A percentile compares a stretch with the other conserved stretches of the same genome.
These are phyloP conservation scores for Tokudaia tokunoshimensis DNA, from an alignment of 2,797 vertebrate species.

Conservation along the genomic window DNA sequence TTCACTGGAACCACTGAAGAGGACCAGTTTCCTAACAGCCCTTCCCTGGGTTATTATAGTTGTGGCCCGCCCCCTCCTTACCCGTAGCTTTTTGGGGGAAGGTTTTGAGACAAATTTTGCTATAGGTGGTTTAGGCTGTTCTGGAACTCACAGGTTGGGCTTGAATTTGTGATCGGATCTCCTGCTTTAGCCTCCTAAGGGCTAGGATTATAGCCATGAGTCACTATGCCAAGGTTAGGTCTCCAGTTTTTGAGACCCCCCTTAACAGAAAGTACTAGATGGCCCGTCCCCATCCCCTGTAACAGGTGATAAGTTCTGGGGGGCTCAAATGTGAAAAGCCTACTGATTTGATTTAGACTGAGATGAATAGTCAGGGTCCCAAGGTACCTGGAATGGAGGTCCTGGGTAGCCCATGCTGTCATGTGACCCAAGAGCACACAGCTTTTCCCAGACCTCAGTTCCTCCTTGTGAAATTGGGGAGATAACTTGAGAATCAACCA, in stretches of 20 bases:
- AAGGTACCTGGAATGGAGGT: background rate
- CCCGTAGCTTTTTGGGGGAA: background rate
- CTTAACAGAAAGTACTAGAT: background rate
- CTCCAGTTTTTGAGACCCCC: background rate
- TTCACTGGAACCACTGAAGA: background rate
- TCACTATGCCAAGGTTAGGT: background rate
- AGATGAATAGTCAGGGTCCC: background rate
- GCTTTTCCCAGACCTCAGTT: conserved; percentile 46
- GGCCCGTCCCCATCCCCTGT: background rate
- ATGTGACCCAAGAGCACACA: background rate
- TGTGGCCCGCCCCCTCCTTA: no score
- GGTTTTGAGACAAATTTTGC: background rate
- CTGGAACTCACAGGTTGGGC: background rate
- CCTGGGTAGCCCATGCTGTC: background rate
- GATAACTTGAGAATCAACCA: background rate
- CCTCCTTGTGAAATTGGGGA: background rate
- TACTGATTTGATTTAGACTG: background rate
- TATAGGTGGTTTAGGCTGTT: background rate
- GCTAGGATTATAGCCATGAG: background rate
- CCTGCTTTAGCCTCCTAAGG: background rate
- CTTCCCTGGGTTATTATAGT: background rate
- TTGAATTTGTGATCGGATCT: background rate
- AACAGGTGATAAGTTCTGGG: no score
- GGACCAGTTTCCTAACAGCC: conserved; percentile 19
- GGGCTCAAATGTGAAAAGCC: background rate